Conservation (phyloP, 2,113 vertebrate species). For the Neodontobutis hainanensis region DNA sequence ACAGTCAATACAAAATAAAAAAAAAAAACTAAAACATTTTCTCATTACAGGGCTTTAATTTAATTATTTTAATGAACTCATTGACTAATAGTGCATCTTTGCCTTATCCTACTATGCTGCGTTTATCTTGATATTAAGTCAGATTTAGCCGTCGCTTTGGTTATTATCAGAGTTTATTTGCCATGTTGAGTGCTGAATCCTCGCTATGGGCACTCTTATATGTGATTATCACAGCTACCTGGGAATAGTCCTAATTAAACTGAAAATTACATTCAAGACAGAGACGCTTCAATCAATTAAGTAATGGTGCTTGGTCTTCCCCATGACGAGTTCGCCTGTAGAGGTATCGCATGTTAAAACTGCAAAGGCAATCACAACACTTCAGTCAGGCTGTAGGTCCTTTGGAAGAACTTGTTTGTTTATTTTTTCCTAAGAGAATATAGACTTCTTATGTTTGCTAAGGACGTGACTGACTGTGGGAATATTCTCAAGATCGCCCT, state of each 20-base stretch:
- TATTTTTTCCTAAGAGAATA: conserved; percentile 29
- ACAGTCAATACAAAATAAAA: neutral
- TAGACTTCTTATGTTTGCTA: conserved; percentile 55
- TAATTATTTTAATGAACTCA: neutral
- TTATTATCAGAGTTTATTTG: conserved; percentile 19
- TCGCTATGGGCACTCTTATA: conserved; percentile 16
- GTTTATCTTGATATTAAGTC: conserved; percentile 6
- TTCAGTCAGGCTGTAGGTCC: conserved; percentile 15
- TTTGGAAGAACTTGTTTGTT: conserved; percentile 23
- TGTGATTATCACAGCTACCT: conserved; percentile 54
- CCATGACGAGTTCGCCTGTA: conserved; percentile 32
- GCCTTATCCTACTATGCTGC: neutral
- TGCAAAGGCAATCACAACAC: conserved; percentile 21
- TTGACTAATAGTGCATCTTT: neutral
- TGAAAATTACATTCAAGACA: conserved; percentile 41
- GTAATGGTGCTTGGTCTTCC: conserved; percentile 38
- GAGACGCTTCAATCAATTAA: conserved; percentile 56
- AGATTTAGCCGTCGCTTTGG: conserved; percentile 15
- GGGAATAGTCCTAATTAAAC: conserved; percentile 67
- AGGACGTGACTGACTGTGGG: conserved; percentile 41
- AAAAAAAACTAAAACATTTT: neutral
- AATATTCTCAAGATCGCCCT: conserved; percentile 38
- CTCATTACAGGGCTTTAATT: conserved; percentile 7
- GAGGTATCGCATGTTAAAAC: conserved; percentile 52
- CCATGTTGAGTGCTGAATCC: conserved; percentile 15